A percentile compares a stretch with the other conserved stretches of the same genome.
These are phyloP conservation scores for Sitta europaea DNA, from an alignment of 2,113 vertebrate species.

Conservation along the genomic window DNA sequence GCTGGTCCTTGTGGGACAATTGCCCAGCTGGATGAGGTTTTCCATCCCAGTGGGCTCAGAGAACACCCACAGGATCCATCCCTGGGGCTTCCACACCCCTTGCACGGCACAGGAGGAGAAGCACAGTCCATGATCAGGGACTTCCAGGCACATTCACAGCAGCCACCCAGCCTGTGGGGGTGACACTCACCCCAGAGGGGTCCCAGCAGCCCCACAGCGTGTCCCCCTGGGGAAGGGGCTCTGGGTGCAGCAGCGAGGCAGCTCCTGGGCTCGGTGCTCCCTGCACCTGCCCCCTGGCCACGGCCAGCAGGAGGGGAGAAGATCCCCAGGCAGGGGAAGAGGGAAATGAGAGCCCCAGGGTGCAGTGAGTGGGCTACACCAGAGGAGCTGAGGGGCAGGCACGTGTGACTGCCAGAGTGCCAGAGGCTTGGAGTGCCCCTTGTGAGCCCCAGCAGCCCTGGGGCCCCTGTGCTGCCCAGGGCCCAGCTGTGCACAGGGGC, in stretches of 20 bases:
- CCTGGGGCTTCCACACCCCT: background rate
- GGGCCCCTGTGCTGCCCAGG: background rate
- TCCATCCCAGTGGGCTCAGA: background rate
- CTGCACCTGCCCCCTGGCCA: fast-evolving
- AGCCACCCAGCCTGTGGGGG: fast-evolving
- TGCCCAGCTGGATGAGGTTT: background rate
- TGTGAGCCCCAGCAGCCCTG: background rate
- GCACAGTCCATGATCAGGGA: fast-evolving
- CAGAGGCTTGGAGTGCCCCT: background rate
- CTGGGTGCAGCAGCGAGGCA: background rate
- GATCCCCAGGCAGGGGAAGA: background rate
- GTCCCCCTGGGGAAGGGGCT: background rate
- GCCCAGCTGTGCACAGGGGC: background rate
- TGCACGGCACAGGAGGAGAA: background rate
- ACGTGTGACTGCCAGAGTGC: background rate
- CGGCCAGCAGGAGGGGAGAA: background rate
- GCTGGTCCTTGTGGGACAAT: background rate
- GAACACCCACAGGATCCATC: background rate
- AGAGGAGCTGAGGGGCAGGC: background rate
- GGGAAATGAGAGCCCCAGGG: background rate
- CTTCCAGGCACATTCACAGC: background rate
- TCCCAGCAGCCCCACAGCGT: background rate
- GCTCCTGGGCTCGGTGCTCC: background rate
- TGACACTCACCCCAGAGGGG: background rate
- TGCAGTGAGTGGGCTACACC: background rate